These are phyloP conservation scores for Volucella zonaria DNA, from an alignment of 2,888 invertebrate genomes.

Conservation along the genomic window DNA sequence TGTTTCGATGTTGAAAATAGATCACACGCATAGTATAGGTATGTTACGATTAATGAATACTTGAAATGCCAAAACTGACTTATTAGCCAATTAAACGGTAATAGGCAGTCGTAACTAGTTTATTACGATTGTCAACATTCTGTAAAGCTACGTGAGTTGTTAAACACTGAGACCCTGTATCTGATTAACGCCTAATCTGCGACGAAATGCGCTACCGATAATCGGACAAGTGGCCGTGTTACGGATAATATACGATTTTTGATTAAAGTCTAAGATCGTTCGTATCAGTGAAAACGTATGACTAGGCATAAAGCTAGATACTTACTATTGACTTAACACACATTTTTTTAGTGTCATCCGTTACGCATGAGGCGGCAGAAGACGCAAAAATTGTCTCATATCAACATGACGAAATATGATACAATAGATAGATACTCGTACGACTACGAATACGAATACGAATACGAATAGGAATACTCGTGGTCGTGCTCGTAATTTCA, in stretches of 20 bases:
- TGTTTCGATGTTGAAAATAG: not conserved
- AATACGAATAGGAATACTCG: too few relatives aligned
- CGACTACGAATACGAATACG: too few relatives aligned
- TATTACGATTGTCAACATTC: constrained; percentile 1
- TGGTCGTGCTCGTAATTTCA: too few relatives aligned
- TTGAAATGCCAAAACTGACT: not conserved
- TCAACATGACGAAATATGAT: constrained; percentile 3
- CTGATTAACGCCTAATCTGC: constrained; percentile 51
- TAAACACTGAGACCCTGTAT: constrained; percentile 18
- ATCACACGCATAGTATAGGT: not conserved
- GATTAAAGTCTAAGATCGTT: constrained; percentile 8
- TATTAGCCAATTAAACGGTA: not conserved
- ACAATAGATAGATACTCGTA: not conserved
- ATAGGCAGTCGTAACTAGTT: constrained; percentile 1
- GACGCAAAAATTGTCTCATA: constrained; percentile 11
- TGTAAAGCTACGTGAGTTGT: constrained; percentile 24
- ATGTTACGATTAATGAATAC: not conserved
- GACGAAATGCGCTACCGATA: constrained; percentile 39
- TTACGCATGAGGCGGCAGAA: constrained; percentile 27
- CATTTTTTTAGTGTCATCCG: not conserved
- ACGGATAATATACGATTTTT: constrained; percentile 10
- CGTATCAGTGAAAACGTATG: constrained; percentile 3
- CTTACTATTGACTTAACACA: constrained; percentile 32
- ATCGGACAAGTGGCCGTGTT: constrained; percentile 27
- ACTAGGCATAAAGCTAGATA: constrained; percentile 18